A percentile compares a stretch with the other conserved stretches of the same genome.
These are phyloP conservation scores for Eupsilia transversa DNA, from an alignment of 2,888 invertebrate species.

Conservation along the genomic window DNA sequence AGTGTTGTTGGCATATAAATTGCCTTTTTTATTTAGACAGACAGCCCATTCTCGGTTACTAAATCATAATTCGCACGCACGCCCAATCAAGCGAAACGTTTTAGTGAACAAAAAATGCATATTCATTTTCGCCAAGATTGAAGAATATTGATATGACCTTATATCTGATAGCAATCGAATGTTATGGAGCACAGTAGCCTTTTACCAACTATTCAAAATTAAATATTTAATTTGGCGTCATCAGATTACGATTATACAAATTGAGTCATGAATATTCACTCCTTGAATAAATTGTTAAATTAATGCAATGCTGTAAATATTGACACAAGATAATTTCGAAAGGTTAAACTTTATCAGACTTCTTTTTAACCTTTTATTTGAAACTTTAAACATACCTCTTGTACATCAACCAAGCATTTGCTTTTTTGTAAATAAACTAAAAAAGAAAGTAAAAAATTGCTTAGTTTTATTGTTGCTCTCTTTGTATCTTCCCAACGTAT, in stretches of 20 bases:
- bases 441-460: conserved; percentile 20
- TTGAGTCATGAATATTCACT: conserved; percentile 39
- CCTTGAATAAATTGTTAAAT: conserved; percentile 18
- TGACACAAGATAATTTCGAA: not conserved
- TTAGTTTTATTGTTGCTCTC: conserved; percentile 26
- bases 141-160: conserved; percentile 58
- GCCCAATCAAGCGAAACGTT: conserved; percentile 53
- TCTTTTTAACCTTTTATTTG: not conserved
- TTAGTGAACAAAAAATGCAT: conserved; percentile 51
- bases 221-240: conserved; percentile 22
- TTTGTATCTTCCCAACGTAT: conserved; percentile 9
- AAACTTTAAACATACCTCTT: not conserved
- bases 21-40: conserved; percentile 63
- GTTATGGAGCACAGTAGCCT: conserved; percentile 31
- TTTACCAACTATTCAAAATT: conserved; percentile 17
- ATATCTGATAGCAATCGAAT: conserved; percentile 34
- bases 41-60: conserved; percentile 54
- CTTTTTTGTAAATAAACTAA: not conserved
- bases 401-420: not conserved
- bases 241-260: conserved; percentile 4
- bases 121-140: conserved; percentile 40
- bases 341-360: not conserved
- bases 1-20: conserved; percentile 62
- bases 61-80: conserved; percentile 66
- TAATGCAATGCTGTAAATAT: conserved; percentile 7